Evolutionary conservation across 2,888 invertebrate genomes (phyloP).

Genomic region (Agrochola macilenta): DNA sequence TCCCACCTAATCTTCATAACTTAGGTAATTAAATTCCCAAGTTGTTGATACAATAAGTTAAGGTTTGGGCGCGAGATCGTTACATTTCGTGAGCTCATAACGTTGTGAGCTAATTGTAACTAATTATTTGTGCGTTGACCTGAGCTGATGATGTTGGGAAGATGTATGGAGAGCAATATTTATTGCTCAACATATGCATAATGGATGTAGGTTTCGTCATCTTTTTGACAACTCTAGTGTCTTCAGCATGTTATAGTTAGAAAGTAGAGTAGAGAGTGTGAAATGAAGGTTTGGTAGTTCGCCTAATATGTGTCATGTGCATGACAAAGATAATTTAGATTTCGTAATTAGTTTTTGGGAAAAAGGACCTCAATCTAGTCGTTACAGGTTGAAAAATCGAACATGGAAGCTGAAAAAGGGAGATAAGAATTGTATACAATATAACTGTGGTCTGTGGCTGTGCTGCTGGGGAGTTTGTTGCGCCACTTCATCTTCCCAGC

Average conservation of each 20-base stretch:
- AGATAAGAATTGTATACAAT: too few relatives aligned
- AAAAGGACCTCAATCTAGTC: too few relatives aligned
- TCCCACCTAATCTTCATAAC: conserved; percentile 36
- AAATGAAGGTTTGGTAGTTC: background rate
- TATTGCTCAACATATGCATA: conserved; percentile 9
- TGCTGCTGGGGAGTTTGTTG: too few relatives aligned
- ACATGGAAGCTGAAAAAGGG: too few relatives aligned
- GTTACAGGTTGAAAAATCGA: too few relatives aligned
- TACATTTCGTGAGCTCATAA: conserved; percentile 75
- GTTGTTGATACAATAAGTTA: conserved; percentile 71
- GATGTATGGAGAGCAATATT: conserved; percentile 23
- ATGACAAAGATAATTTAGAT: too few relatives aligned
- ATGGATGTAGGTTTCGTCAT: conserved; percentile 2
- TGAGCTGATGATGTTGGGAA: conserved; percentile 23
- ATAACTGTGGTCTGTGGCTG: too few relatives aligned
- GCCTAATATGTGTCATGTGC: too few relatives aligned
- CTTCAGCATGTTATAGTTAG: background rate
- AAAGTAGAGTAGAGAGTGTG: background rate
- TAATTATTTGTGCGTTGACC: conserved; percentile 81
- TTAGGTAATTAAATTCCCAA: conserved; percentile 65
- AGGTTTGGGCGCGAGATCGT: conserved; percentile 76
- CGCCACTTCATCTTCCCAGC: too few relatives aligned
- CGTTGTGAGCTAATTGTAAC: conserved; percentile 80
- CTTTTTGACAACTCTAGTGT: background rate
- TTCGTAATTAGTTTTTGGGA: too few relatives aligned